phyloP scores from a whole-genome alignment of 2,113 vertebrate genomes.

The Paradoxurus hermaphroditus region DNA sequence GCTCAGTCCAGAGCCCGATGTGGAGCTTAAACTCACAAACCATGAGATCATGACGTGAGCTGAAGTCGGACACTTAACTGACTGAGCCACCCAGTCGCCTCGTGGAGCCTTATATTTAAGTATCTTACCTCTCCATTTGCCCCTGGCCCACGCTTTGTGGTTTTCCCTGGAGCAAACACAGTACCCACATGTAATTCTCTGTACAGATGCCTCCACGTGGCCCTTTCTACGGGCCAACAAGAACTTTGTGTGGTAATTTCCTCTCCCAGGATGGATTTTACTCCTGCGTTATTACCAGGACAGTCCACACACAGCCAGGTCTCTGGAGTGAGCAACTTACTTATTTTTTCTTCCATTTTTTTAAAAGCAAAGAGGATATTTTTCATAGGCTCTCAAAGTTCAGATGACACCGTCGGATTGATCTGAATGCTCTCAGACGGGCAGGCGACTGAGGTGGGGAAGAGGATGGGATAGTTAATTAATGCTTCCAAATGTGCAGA shows the following conservation, averaged over 20 bases:
- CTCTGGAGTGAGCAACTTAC: neutral
- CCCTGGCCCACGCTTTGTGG: neutral
- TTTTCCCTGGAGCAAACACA: neutral
- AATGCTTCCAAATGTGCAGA: neutral
- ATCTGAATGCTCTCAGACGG: neutral
- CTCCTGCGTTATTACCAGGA: neutral
- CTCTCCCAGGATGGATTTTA: neutral
- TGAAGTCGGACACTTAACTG: no score
- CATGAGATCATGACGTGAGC: no score
- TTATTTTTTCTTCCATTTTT: neutral
- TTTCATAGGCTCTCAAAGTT: slow-evolving; percentile 31
- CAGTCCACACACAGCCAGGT: neutral
- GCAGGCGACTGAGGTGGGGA: neutral
- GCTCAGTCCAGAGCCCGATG: no score
- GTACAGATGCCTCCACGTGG: neutral
- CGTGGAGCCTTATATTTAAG: neutral
- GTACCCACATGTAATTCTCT: neutral
- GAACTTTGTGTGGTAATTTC: neutral
- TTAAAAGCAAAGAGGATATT: neutral
- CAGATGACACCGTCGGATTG: neutral
- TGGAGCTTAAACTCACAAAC: no score
- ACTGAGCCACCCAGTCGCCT: no score
- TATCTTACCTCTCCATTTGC: neutral
- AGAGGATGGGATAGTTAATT: neutral
- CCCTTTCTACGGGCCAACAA: neutral